Evolutionary conservation across 2,888 invertebrate species (phyloP).

Genomic region (Tenodera sinensis): DNA sequence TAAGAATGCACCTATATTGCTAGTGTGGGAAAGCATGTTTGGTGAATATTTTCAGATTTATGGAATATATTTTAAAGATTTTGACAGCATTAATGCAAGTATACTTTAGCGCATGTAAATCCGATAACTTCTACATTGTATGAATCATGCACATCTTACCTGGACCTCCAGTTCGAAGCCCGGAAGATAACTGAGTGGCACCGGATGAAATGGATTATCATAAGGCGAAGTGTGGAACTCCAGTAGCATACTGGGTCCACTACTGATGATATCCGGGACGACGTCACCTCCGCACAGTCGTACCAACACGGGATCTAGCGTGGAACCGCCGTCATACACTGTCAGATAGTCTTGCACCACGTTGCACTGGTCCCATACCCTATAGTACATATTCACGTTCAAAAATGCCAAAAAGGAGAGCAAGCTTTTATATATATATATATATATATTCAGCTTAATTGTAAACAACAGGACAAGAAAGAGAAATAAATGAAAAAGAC

Average conservation of each 20-base stretch:
- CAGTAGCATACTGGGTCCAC: slow-evolving; percentile 71
- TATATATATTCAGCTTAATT: no score
- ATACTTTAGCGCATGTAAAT: no score
- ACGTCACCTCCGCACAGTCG: slow-evolving; percentile 79
- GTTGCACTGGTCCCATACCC: slow-evolving; percentile 80
- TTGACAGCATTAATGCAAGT: no score
- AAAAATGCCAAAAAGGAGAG: no score
- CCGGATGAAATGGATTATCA: slow-evolving; percentile 77
- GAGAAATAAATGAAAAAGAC: no score
- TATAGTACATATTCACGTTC: slow-evolving; percentile 38
- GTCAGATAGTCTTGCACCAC: slow-evolving; percentile 78
- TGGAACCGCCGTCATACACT: slow-evolving; percentile 74
- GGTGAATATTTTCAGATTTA: no score
- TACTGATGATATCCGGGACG: slow-evolving; percentile 74
- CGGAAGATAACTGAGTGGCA: slow-evolving; percentile 68
- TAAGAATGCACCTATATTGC: no score
- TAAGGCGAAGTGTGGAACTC: slow-evolving; percentile 78
- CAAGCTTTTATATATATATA: no score
- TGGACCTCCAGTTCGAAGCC: slow-evolving; percentile 80
- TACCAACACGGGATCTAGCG: slow-evolving; percentile 63
- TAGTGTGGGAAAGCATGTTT: no score
- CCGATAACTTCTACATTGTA: neutral
- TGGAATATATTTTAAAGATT: no score
- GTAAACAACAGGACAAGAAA: no score
- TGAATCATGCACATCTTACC: slow-evolving; percentile 45